These are phyloP conservation scores for Tribolium madens DNA, from an alignment of 1,140 invertebrate genomes.

Conservation along the genomic window DNA sequence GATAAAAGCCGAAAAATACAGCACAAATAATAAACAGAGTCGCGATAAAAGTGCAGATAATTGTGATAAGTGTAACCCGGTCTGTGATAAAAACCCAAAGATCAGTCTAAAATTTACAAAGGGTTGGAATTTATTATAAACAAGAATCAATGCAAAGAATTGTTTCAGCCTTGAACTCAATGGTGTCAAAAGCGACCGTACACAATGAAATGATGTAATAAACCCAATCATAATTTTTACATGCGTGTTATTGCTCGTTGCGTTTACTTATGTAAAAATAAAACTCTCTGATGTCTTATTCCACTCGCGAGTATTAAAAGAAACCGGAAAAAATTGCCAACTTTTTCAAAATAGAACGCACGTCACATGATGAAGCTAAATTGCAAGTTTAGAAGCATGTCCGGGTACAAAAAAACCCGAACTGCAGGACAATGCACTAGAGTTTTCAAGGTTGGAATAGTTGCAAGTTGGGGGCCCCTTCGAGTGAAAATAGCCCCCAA, in stretches of 20 bases:
- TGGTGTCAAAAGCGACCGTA: constrained; percentile 38
- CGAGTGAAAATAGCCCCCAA: not conserved
- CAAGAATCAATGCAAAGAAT: constrained; percentile 36
- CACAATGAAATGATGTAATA: constrained; percentile 44
- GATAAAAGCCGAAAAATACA: constrained; percentile 35
- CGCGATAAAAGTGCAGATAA: constrained; percentile 43
- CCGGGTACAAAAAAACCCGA: constrained; percentile 20
- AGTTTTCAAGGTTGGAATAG: constrained; percentile 41
- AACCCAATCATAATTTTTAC: constrained; percentile 41
- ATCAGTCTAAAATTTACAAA: not conserved
- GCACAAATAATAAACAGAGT: constrained; percentile 42
- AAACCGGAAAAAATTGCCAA: constrained; percentile 35
- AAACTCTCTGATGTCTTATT: constrained; percentile 10
- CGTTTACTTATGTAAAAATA: constrained; percentile 26
- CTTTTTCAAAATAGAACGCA: constrained; percentile 23
- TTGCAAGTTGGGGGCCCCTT: constrained; percentile 15
- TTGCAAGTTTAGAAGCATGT: constrained; percentile 23
- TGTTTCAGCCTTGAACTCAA: constrained; percentile 43
- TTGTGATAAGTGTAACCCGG: constrained; percentile 31
- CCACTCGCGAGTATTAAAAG: not conserved
- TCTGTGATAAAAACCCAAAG: constrained; percentile 19
- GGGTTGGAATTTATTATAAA: constrained; percentile 1
- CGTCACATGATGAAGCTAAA: constrained; percentile 12
- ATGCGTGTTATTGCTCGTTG: constrained; percentile 10
- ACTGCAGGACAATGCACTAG: constrained; percentile 47